Conservation (phyloP, 2,888 invertebrate species). For the Lochmaea crataegi region DNA sequence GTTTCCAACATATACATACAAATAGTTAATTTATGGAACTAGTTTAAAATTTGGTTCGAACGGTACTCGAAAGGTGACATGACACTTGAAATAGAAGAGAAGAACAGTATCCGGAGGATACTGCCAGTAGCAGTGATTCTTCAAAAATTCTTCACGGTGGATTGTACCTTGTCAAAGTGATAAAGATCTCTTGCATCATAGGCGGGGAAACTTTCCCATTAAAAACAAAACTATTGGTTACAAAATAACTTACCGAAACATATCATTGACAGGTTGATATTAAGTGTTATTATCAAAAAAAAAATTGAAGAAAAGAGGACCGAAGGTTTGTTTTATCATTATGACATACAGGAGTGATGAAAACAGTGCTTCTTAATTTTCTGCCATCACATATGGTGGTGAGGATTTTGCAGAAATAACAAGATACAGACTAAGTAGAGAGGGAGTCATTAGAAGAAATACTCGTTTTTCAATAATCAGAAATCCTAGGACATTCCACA, state of each 20-base stretch:
- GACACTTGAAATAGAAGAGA: slow-evolving; percentile 25
- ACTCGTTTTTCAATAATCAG: too few relatives aligned
- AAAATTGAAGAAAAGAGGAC: not conserved
- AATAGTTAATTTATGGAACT: slow-evolving; percentile 21
- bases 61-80: slow-evolving; percentile 27
- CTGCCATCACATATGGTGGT: too few relatives aligned
- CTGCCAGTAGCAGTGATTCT: slow-evolving; percentile 27
- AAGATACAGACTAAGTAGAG: too few relatives aligned
- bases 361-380: too few relatives aligned
- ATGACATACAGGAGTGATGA: too few relatives aligned
- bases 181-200: slow-evolving; percentile 24
- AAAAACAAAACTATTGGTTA: not conserved
- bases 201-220: not conserved
- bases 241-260: not conserved
- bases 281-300: not conserved
- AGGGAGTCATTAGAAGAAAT: too few relatives aligned
- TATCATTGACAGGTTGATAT: too few relatives aligned
- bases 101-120: slow-evolving; percentile 9
- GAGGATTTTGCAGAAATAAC: too few relatives aligned
- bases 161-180: slow-evolving; percentile 28
- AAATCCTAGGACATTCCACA: too few relatives aligned
- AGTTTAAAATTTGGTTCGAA: slow-evolving; percentile 22
- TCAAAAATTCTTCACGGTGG: slow-evolving; percentile 31
- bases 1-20: not conserved
- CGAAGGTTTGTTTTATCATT: too few relatives aligned